Percentiles rank a stretch among this genome's conserved stretches.
phyloP scores from a whole-genome alignment of 1,140 invertebrate species.

The Tetraneura akinire region DNA sequence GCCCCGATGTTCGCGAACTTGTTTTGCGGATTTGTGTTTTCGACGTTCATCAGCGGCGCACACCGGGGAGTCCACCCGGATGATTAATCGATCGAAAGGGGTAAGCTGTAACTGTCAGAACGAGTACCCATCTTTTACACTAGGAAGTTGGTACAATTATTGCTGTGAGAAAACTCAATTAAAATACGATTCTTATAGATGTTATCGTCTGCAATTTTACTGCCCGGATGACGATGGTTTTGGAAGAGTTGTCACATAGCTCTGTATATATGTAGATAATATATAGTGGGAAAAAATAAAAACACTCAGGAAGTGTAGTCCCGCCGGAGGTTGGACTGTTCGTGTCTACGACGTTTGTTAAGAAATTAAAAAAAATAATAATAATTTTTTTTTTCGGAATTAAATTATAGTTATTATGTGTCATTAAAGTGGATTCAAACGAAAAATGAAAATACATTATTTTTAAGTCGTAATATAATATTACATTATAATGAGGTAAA shows the following conservation, averaged over 20 bases:
- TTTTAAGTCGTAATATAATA: no score
- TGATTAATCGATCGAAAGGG: constrained; percentile 42
- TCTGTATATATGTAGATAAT: not conserved
- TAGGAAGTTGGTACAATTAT: not conserved
- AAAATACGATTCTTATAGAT: not conserved
- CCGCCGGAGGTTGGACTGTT: not conserved
- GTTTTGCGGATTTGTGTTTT: constrained; percentile 25
- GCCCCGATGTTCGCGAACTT: constrained; percentile 6
- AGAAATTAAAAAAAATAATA: not conserved
- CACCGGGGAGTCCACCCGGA: not conserved
- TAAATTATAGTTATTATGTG: constrained; percentile 12
- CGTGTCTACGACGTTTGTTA: not conserved
- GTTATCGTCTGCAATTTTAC: constrained; percentile 9
- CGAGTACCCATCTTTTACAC: not conserved
- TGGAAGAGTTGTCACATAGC: constrained; percentile 31
- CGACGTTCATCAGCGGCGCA: not conserved
- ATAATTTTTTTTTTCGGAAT: not conserved
- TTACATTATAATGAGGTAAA: no score
- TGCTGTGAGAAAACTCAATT: constrained; percentile 38
- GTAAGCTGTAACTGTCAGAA: not conserved
- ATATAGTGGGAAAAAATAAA: not conserved
- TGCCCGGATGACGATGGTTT: constrained; percentile 11
- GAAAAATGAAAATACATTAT: no score
- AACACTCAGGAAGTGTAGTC: constrained; percentile 7
- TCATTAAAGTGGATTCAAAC: not conserved